Evolutionary conservation across 2,888 invertebrate genomes (phyloP).

Genomic region (Hermodice carunculata): DNA sequence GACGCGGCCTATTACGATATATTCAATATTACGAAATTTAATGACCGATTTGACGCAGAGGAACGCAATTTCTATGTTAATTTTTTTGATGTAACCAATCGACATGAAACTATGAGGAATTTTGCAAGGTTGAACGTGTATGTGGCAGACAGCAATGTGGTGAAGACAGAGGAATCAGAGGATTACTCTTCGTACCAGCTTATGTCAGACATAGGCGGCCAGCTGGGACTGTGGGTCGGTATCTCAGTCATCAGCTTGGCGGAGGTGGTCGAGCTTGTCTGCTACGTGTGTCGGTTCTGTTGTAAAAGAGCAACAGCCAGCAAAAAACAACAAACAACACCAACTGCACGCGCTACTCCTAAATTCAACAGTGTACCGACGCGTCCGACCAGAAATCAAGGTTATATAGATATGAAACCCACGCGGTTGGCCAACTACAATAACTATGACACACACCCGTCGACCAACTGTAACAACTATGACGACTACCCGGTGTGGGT

Average conservation of each 20-base stretch:
- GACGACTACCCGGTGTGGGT: too few relatives aligned
- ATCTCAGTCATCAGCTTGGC: constrained; percentile 41
- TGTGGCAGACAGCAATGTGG: constrained; percentile 43
- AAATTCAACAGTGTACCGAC: too few relatives aligned
- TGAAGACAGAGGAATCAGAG: constrained; percentile 39
- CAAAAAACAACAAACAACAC: too few relatives aligned
- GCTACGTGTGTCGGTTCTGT: neutral
- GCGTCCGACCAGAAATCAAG: too few relatives aligned
- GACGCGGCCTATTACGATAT: constrained; percentile 42
- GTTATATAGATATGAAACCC: too few relatives aligned
- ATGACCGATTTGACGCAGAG: constrained; percentile 26
- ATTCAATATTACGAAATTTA: constrained; percentile 39
- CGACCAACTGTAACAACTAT: too few relatives aligned
- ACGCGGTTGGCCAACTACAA: too few relatives aligned
- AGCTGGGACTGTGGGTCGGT: constrained; percentile 42
- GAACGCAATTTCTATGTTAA: constrained; percentile 25
- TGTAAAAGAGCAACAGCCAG: too few relatives aligned
- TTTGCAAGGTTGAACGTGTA: constrained; percentile 43
- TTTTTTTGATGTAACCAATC: constrained; percentile 32
- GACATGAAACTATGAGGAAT: constrained; percentile 30
- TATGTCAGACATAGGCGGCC: constrained; percentile 40
- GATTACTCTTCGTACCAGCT: constrained; percentile 38
- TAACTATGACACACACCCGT: too few relatives aligned
- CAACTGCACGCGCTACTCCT: too few relatives aligned
- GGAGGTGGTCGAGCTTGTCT: constrained; percentile 37